These are phyloP conservation scores for Bucco capensis DNA, from an alignment of 2,113 vertebrate species.

Conservation along the genomic window DNA sequence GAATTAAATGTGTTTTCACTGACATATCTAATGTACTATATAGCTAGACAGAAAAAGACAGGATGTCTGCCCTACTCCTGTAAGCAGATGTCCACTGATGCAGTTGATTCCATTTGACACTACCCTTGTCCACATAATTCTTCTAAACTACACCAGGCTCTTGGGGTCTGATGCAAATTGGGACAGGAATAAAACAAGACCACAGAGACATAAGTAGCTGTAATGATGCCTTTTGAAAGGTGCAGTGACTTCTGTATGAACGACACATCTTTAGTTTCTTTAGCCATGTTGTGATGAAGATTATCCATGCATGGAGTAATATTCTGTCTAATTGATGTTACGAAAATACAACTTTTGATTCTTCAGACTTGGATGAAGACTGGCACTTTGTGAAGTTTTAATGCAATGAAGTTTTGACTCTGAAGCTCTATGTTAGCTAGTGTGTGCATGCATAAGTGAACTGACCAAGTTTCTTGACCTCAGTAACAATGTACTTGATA, in stretches of 20 bases:
- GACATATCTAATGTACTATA: not conserved
- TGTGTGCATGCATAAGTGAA: not conserved
- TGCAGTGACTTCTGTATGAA: not conserved
- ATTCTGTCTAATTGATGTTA: not conserved
- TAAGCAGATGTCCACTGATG: not conserved
- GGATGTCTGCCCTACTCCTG: not conserved
- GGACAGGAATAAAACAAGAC: not conserved
- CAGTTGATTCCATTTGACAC: not conserved
- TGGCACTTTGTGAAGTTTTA: not conserved
- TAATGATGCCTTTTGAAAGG: not conserved
- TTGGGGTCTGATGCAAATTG: not conserved
- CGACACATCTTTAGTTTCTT: not conserved
- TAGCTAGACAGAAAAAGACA: not conserved
- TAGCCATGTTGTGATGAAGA: not conserved
- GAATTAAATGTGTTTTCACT: not conserved
- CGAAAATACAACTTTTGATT: not conserved
- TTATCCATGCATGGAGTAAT: not conserved
- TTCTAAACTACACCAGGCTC: not conserved
- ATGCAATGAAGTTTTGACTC: not conserved
- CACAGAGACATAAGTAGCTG: not conserved
- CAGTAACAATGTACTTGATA: not conserved
- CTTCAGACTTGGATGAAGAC: not conserved
- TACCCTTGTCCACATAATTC: not conserved
- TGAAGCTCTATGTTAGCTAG: not conserved
- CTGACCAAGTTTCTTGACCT: not conserved